Evolutionary conservation across 1,140 invertebrate species (phyloP).

Genomic region (Aphaenogaster rudis): DNA sequence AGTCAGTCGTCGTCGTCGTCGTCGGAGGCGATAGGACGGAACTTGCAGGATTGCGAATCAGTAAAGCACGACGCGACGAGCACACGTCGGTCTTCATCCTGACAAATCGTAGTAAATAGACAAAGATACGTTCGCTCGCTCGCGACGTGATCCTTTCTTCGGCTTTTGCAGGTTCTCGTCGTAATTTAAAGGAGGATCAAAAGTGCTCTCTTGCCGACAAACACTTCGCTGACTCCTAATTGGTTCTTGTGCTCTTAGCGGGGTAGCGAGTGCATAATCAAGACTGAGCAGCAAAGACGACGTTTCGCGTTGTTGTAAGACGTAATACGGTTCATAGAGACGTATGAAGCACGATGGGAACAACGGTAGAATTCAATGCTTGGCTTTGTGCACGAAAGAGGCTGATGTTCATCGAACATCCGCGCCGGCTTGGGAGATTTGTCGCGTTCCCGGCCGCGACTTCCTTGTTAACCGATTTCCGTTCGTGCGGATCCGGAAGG

Average conservation of each 20-base stretch:
- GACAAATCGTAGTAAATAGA: constrained; percentile 36
- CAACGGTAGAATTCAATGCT: constrained; percentile 1
- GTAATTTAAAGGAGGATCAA: constrained; percentile 57
- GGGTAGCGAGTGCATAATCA: constrained; percentile 46
- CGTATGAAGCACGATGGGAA: background rate
- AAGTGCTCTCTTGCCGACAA: constrained; percentile 32
- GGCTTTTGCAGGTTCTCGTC: constrained; percentile 29
- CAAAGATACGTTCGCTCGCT: constrained; percentile 27
- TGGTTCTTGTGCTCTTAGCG: constrained; percentile 30
- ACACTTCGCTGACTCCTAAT: constrained; percentile 40
- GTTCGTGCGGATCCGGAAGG: background rate
- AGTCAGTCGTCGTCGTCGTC: constrained; percentile 23
- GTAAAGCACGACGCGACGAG: constrained; percentile 29
- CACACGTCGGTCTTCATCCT: constrained; percentile 50
- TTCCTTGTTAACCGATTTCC: constrained; percentile 32
- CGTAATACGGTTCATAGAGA: constrained; percentile 41
- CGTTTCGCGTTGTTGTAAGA: constrained; percentile 33
- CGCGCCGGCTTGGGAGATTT: constrained; percentile 5
- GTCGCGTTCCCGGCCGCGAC: constrained; percentile 30
- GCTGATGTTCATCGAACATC: constrained; percentile 46
- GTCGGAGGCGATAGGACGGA: constrained; percentile 6
- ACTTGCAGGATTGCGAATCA: constrained; percentile 20
- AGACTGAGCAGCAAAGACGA: constrained; percentile 41
- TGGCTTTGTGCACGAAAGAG: constrained; percentile 30
- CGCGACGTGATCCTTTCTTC: constrained; percentile 38